Percentiles rank a stretch among this genome's conserved stretches.
Evolutionary conservation across 2,888 invertebrate species (phyloP).

Genomic region (Bedellia somnulentella): DNA sequence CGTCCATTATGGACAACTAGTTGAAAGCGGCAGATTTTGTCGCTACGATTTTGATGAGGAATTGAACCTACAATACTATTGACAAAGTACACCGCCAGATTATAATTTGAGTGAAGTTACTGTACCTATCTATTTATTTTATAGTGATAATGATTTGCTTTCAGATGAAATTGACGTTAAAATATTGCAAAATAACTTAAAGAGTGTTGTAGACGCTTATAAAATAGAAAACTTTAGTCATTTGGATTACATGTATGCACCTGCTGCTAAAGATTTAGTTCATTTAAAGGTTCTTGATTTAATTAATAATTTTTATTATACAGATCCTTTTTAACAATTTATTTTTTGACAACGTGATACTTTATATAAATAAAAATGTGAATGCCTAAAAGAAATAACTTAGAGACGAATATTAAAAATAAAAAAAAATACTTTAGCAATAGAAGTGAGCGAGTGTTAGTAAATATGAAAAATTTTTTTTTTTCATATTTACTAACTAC

Average conservation of each 20-base stretch:
- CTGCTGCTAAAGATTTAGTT: constrained; percentile 49
- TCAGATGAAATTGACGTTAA: constrained; percentile 51
- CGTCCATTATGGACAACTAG: constrained; percentile 37
- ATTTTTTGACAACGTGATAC: too few species aligned
- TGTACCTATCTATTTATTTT: constrained; percentile 28
- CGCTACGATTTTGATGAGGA: constrained; percentile 26
- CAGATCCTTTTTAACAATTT: too few species aligned
- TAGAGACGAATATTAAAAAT: too few species aligned
- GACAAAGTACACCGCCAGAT: constrained; percentile 25
- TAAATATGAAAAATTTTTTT: too few species aligned
- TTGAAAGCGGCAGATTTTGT: constrained; percentile 27
- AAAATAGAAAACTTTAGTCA: constrained; percentile 63
- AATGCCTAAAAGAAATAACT: too few species aligned
- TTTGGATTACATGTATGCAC: constrained; percentile 67
- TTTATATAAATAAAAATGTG: too few species aligned
- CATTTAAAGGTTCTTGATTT: constrained; percentile 38
- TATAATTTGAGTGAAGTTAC: constrained; percentile 24
- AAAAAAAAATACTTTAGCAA: too few species aligned
- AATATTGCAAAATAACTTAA: constrained; percentile 29
- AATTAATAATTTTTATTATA: constrained; percentile 15
- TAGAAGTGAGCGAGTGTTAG: too few species aligned
- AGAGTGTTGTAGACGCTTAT: constrained; percentile 46
- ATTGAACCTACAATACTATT: constrained; percentile 38
- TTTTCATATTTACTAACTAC: too few species aligned
- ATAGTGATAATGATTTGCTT: constrained; percentile 39